phyloP scores from a whole-genome alignment of 1,140 invertebrate species.

The Onthophagus taurus region DNA sequence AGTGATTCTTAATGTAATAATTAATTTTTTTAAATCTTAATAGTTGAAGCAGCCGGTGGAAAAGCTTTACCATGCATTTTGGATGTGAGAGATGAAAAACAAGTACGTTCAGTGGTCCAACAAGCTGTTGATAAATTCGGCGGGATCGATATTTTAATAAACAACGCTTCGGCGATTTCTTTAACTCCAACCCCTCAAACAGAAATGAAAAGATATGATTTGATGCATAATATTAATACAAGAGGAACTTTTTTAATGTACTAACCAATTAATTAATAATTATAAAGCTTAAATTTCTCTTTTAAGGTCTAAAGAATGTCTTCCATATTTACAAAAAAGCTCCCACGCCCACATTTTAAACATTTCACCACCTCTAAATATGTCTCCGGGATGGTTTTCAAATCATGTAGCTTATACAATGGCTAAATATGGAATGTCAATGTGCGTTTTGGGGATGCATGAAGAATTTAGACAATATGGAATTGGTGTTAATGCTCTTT shows the following conservation, averaged over 20 bases:
- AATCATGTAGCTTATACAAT: constrained; percentile 95
- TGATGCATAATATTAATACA: constrained; percentile 89
- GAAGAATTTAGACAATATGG: constrained; percentile 77
- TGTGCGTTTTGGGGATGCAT: constrained; percentile 95
- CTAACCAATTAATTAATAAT: constrained; percentile 22
- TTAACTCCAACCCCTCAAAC: constrained; percentile 78
- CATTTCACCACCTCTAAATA: constrained; percentile 86
- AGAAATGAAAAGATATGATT: constrained; percentile 91
- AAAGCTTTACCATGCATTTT: constrained; percentile 89
- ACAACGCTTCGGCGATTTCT: constrained; percentile 95
- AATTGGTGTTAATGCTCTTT: constrained; percentile 93
- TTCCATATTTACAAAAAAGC: constrained; percentile 83
- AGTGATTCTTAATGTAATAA: background rate
- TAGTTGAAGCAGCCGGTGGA: constrained; percentile 86
- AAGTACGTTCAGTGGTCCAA: constrained; percentile 75
- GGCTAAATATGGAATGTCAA: constrained; percentile 98
- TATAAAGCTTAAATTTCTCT: background rate
- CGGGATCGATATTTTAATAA: constrained; percentile 90
- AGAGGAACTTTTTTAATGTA: constrained; percentile 88
- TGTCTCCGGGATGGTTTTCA: constrained; percentile 86
- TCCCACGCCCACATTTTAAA: constrained; percentile 94
- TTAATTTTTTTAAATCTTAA: constrained; percentile 24
- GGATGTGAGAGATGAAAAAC: constrained; percentile 81
- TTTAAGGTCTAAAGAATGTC: constrained; percentile 77
- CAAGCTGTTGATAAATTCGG: constrained; percentile 86